These are phyloP conservation scores for Anthopleura sola DNA, from an alignment of 64 coral and sea anemone genomes.

Conservation along the genomic window DNA sequence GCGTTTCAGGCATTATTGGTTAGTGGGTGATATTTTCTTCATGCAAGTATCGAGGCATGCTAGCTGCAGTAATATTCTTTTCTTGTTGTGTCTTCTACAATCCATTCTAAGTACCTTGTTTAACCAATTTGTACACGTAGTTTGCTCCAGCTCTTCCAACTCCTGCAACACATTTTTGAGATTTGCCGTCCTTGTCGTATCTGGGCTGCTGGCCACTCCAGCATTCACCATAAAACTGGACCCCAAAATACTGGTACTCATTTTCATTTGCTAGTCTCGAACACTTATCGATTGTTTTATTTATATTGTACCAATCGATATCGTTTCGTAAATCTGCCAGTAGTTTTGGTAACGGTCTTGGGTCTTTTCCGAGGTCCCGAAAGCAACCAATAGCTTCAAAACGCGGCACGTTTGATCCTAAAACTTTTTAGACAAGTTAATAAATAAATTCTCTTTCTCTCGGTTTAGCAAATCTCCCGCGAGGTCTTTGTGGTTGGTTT, in stretches of 20 bases:
- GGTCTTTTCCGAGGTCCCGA: neutral
- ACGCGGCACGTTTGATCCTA: neutral
- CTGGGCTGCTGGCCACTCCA: constrained; percentile 19
- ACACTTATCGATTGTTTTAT: constrained; percentile 35
- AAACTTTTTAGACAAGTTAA: neutral
- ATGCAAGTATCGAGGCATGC: too few relatives aligned
- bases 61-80: too few relatives aligned
- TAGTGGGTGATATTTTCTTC: too few relatives aligned
- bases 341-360: constrained; percentile 20
- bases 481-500: too few relatives aligned
- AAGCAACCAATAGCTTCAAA: constrained; percentile 29
- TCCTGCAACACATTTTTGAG: neutral
- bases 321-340: constrained; percentile 16
- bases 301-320: constrained; percentile 43
- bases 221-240: constrained; percentile 59
- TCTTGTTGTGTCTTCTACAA: neutral
- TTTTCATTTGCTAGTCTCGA: constrained; percentile 9
- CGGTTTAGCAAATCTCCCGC: too few relatives aligned
- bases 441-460: neutral
- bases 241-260: constrained; percentile 19
- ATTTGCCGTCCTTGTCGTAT: constrained; percentile 14
- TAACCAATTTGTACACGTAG: constrained; percentile 27
- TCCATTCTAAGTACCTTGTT: neutral
- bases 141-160: constrained; percentile 28
- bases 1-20: too few relatives aligned